Evolutionary conservation across 1,140 invertebrate genomes (phyloP), one percentile per base, ranked within the genome.

Genomic region (Leptoteleia sp.): DNA sequence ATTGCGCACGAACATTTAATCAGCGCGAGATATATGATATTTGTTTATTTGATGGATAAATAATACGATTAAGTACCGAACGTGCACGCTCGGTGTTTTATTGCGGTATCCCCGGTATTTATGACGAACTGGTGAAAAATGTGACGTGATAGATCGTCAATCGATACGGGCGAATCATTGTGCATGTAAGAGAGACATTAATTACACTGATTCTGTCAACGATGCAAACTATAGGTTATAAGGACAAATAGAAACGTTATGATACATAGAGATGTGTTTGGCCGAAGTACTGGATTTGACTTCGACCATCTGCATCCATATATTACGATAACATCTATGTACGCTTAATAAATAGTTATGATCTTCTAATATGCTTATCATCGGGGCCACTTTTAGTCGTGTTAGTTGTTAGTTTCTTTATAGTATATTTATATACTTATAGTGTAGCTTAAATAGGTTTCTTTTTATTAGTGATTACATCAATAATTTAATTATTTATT

Each of bases 161-260:
- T 77, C 65, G 43, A 70, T 59, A 17, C 9, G 6, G 27, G 15
- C 43, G 12, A 77, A 77, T 77, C 50, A 65, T 65, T 65, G 59
- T 77, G 65, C 59, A 50, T 70, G 52, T 77, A 77, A 77, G 73
- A 57, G 73, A 65, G 65, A 77, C 73, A 77, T 77, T 77, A 77
- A 77, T 77, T 76, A 55, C 57, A 57, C 48, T 70, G 73, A 76
- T 70, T 64, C 64, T 76, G 64, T 70, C 42, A 76, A 57, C 57
- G 29, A 47, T 45, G 48, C 33, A 40, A 55, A 48, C 42, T 70
- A 70, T 70, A 64, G 64, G 57, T 59, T 68, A 70, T 70, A 57
- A 77, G 48, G 55, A 77, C 52, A 77, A 77, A 77, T 77, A 77
- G 57, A 70, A 76, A 70, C 42, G 57, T 55, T 64, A 76, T 76